A percentile compares a stretch with the other conserved stretches of the same genome.
Conservation (phyloP, 37 sponge, comb jelly and placozoan species). For the Geodia barretti region DNA sequence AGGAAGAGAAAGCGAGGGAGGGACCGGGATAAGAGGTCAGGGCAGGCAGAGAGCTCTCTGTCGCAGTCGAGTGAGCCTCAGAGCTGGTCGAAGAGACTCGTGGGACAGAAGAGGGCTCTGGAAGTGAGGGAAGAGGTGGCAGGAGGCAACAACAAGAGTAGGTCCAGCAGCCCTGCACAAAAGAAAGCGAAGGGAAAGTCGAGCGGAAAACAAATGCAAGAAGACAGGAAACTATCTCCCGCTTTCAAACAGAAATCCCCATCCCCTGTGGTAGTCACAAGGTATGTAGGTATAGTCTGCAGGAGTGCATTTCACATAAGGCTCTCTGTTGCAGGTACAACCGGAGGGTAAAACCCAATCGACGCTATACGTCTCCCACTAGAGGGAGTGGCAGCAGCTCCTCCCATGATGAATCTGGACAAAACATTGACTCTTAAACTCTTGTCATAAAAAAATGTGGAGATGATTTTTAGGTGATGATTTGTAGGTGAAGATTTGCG, state of each 20-base stretch:
- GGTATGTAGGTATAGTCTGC: too few relatives aligned
- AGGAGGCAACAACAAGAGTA: too few relatives aligned
- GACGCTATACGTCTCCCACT: conserved; percentile 5
- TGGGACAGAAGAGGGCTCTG: not conserved
- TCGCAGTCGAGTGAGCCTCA: not conserved
- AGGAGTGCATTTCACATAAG: not conserved
- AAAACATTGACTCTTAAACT: too few relatives aligned
- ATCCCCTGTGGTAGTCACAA: conserved; percentile 28
- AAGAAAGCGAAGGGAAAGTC: not conserved
- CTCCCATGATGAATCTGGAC: not conserved
- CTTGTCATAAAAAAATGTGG: not conserved
- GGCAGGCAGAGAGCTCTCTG: not conserved
- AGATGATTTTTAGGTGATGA: too few relatives aligned
- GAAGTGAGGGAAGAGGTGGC: not conserved
- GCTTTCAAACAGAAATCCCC: conserved; percentile 4
- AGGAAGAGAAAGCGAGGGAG: not conserved
- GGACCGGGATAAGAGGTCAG: not conserved
- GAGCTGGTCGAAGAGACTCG: not conserved
- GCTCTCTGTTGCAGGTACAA: conserved; percentile 26
- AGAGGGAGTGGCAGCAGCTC: not conserved
- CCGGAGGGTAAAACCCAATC: conserved; percentile 54
- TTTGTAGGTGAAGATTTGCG: too few relatives aligned
- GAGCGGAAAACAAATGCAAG: not conserved
- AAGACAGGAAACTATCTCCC: not conserved
- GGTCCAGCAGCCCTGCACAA: not conserved